A percentile compares a stretch with the other conserved stretches of the same genome.
Conservation (phyloP, 2,797 vertebrate genomes). For the Muraenolepis orangiensis region DNA sequence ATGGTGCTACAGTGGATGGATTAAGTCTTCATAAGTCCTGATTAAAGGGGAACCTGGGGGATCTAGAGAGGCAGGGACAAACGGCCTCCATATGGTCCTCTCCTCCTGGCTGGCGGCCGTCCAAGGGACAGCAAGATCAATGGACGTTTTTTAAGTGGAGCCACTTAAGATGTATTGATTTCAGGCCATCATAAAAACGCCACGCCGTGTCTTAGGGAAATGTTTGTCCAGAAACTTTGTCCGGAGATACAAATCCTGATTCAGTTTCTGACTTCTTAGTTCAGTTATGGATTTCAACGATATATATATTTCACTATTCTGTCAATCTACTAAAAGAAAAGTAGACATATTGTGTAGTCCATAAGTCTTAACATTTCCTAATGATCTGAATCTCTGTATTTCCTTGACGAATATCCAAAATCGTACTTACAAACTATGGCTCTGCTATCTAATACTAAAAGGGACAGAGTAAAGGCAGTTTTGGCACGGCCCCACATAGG, state of each 20-base stretch:
- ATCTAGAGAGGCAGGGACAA: constrained; percentile 54
- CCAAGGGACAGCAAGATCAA: constrained; percentile 45
- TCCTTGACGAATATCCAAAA: not conserved
- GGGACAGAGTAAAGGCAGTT: not conserved
- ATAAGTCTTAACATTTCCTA: not conserved
- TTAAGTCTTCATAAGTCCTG: constrained; percentile 25
- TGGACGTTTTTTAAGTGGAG: constrained; percentile 42
- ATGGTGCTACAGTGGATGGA: not conserved
- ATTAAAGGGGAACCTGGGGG: constrained; percentile 20
- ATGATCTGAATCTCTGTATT: not conserved
- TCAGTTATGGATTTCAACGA: no score
- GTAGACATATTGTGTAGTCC: not conserved
- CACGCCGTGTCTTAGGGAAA: not conserved
- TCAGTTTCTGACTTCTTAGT: not conserved
- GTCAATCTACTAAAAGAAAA: not conserved
- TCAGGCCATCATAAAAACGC: constrained; percentile 33
- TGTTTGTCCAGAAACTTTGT: not conserved
- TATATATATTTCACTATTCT: not conserved
- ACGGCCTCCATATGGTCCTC: constrained; percentile 40
- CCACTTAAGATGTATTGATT: constrained; percentile 58
- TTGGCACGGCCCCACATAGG: not conserved
- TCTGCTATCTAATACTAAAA: no score
- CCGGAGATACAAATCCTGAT: not conserved
- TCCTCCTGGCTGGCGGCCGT: constrained; percentile 57
- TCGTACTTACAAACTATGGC: not conserved